Evolutionary conservation across 2,888 invertebrate species (phyloP), one percentile per base, ranked within the genome.

Genomic region (Pyrrhosoma nymphula): DNA sequence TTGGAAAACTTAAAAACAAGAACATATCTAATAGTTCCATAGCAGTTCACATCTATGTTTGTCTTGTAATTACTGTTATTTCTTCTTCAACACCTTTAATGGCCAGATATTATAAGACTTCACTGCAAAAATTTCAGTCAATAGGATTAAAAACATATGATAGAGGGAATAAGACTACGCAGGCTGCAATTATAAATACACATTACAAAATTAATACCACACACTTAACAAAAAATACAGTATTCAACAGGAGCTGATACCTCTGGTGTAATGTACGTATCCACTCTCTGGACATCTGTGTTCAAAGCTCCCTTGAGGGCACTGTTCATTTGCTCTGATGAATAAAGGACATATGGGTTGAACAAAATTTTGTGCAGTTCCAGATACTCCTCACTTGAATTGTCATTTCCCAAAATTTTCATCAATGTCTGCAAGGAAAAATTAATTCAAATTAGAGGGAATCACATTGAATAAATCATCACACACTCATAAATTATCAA

Each of bases 361-460:
- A 98, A 98, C 95, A 98, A 97, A 98, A 98, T 98, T 97, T 98
- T 98, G 96, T 98, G 98, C 90, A 99, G 97, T 96, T 98, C 98
- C 10, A 98, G 97, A 96, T 98, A 98, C 96, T 98, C 98, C 18
- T 97, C 96, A 96, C 97, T 97, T 55, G 96, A 96, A 12, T 96
- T 96, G 96, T 97, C 96, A 97, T 98, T 97, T 0, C 98, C 98
- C 95, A 98, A 96, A 95, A 97, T 97, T 97, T 98, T 98, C 97
- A 99, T 98, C 95, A 99, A 97, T 26, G 98, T 98, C 98, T 98
- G 97, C 20, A 97, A 96, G 95, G 60, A 96, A 95, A 93, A 60
- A 88, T 91, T 75, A 26, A 47, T 47, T 0, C 69, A 69, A n/a
- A 69, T 69, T 16, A 69, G 26, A 26, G 23, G 60, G 95, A 95